Percentiles rank a stretch among this genome's conserved stretches.
Conservation (phyloP, 1,140 invertebrate genomes). For the Diploscapter pachys region DNA sequence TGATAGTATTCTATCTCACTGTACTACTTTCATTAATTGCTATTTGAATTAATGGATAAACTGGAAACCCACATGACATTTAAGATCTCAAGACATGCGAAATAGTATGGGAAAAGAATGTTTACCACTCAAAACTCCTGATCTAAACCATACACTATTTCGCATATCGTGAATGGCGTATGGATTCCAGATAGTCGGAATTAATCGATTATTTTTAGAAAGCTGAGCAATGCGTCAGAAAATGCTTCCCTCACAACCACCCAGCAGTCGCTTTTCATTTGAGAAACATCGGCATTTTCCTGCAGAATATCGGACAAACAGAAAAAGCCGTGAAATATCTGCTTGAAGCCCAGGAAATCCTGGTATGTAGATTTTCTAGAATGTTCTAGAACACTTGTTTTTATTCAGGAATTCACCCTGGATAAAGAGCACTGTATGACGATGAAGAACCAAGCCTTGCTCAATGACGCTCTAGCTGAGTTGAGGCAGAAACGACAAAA, state of each 20-base stretch:
- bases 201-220: neutral
- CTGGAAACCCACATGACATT: too few relatives aligned
- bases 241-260: slow-evolving; percentile 21
- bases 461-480: slow-evolving; percentile 5
- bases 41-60: too few relatives aligned
- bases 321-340: slow-evolving; percentile 10
- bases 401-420: slow-evolving; percentile 8
- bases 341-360: neutral
- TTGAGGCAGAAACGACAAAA: slow-evolving; percentile 3
- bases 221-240: slow-evolving; percentile 15
- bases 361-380: neutral
- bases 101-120: too few relatives aligned
- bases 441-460: neutral
- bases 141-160: too few relatives aligned
- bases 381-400: neutral
- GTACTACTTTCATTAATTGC: too few relatives aligned
- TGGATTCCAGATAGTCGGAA: neutral
- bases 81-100: too few relatives aligned
- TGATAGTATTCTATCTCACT: too few relatives aligned
- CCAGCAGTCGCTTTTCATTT: slow-evolving; percentile 22
- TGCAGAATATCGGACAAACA: neutral
- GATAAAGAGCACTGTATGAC: slow-evolving; percentile 17
- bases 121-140: too few relatives aligned
- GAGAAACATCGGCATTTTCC: slow-evolving; percentile 16
- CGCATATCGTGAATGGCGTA: neutral